Conservation (phyloP, 53 echinoderm and acorn worm species). For the Stichopus horrens region DNA sequence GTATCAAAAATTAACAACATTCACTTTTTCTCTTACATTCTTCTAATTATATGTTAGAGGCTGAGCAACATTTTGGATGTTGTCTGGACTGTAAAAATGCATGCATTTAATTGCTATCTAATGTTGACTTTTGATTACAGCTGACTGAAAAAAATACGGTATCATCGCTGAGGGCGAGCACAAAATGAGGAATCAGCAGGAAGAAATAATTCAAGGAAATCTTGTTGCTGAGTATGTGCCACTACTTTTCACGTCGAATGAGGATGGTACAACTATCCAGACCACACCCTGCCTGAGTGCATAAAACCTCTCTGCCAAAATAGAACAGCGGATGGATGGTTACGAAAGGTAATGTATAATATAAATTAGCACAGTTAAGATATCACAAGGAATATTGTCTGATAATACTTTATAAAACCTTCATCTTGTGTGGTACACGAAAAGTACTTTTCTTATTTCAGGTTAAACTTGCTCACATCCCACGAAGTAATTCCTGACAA, state of each 20-base stretch:
- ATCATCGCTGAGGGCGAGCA: background rate
- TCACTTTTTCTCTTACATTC: background rate
- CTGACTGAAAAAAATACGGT: background rate
- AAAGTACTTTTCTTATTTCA: too few species aligned
- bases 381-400: too few species aligned
- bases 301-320: background rate
- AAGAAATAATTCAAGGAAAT: background rate
- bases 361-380: too few species aligned
- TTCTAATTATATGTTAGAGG: too few species aligned
- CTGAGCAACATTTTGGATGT: too few species aligned
- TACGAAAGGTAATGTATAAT: background rate
- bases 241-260: background rate
- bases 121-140: background rate
- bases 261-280: background rate
- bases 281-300: background rate
- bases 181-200: background rate
- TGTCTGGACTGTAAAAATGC: too few species aligned
- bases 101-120: too few species aligned
- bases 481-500: background rate
- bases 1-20: background rate
- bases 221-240: background rate
- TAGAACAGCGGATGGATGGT: background rate
- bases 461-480: background rate
- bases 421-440: too few species aligned
- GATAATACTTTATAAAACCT: too few species aligned